Base-by-base conservation (phyloP, 2,888 invertebrate species). In the Athalia rosae region DNA sequence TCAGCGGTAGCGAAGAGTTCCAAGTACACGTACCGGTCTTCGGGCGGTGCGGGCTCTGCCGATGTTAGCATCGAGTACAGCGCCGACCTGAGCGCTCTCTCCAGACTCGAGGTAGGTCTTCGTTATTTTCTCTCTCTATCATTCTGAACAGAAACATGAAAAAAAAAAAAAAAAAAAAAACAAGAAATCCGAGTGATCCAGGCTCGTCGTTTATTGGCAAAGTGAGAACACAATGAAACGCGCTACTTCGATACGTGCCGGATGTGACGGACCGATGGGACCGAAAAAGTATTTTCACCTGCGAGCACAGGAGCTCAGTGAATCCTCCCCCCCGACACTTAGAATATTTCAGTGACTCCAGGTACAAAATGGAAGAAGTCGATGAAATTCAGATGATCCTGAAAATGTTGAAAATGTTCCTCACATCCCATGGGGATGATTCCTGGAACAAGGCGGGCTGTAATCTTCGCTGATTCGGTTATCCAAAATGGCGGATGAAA, bases 1-100 rank as follows among this genome's bases (percentile, higher is more conserved):
- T 94, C 94, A 91, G 92, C 94, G 91, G 91, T 94, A 88, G 93
- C 95, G 91, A 96, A 96, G 93, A 93, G 95, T 90, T 96, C 96
- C 91, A 97, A 96, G 92, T 97, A 97, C 93, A 94, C 95, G 90
- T 98, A 98, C 93, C 95, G 97, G 91, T 96, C 96, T 90, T 93
- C 94, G 90, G 96, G 95, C 89, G 94, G 94, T 90, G 93, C 92
- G 88, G 93, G 92, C 80, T 90, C 90, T 83, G 95, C 96, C 91
- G 97, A 97, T 93, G 96, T 97, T 91, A 97, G 95, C 94, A 97
- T 98, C 93, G 97, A 97, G 93, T 98, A 97, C 92, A 95, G 95
- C 92, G 94, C 96, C 92, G 97, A 98, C 93, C 93, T 97, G 92
- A 96, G 96, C 92, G 96, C 97, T 91, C 95, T 98, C 91, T 95